Conservation (phyloP, 1,140 invertebrate species). For the Drosophila bifasciata region DNA sequence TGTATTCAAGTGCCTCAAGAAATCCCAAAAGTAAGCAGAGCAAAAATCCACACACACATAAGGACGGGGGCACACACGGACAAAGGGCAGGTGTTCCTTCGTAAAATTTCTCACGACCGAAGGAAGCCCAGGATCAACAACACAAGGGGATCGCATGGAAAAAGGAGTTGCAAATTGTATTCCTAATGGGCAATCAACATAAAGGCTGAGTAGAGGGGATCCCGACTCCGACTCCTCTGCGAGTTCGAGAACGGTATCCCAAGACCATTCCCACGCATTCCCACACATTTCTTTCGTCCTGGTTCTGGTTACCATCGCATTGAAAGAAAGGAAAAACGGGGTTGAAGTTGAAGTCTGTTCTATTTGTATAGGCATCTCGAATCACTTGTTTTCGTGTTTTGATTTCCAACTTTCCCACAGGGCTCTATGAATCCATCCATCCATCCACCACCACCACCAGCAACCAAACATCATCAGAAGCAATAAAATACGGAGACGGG, state of each 20-base stretch:
- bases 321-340: slow-evolving; percentile 7
- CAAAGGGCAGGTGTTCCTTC: slow-evolving; percentile 80
- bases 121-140: slow-evolving; percentile 64
- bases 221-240: too few species aligned
- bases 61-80: slow-evolving; percentile 32
- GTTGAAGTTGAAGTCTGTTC: slow-evolving; percentile 32
- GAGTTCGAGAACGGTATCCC: not conserved
- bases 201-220: slow-evolving; percentile 37
- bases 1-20: slow-evolving; percentile 68
- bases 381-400: slow-evolving; percentile 75
- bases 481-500: slow-evolving; percentile 66
- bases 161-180: slow-evolving; percentile 81
- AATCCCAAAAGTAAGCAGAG: slow-evolving; percentile 38
- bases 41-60: slow-evolving; percentile 19
- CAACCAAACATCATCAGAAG: not conserved
- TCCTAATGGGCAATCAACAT: slow-evolving; percentile 81
- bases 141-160: slow-evolving; percentile 41
- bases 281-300: slow-evolving; percentile 66
- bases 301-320: slow-evolving; percentile 32
- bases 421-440: slow-evolving; percentile 24
- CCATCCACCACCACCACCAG: slow-evolving; percentile 34
- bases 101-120: slow-evolving; percentile 83
- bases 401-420: slow-evolving; percentile 79
- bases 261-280: slow-evolving; percentile 68
- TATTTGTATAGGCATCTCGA: slow-evolving; percentile 67